These are phyloP conservation scores for Eledona agricola DNA, from an alignment of 2,888 invertebrate species.

Conservation along the genomic window DNA sequence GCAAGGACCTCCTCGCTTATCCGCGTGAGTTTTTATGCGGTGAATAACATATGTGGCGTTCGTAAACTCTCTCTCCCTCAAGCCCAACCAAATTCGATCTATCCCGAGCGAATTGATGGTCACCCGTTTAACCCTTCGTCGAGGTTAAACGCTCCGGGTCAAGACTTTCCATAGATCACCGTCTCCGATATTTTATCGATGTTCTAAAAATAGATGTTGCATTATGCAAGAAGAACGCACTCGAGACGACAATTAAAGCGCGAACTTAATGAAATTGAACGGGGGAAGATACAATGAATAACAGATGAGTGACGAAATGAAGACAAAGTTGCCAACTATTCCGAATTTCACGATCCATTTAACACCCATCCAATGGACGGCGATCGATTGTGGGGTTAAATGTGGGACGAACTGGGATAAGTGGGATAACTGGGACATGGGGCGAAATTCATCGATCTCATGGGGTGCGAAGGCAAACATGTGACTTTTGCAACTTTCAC, in stretches of 20 bases:
- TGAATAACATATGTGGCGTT: no score
- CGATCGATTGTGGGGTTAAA: no score
- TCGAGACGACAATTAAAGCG: constrained; percentile 21
- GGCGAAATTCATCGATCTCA: not conserved
- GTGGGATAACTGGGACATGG: constrained; percentile 2
- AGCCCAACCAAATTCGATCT: constrained; percentile 9
- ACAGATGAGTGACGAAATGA: constrained; percentile 59
- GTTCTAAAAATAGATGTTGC: constrained; percentile 14
- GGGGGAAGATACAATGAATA: constrained; percentile 58
- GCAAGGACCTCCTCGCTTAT: no score
- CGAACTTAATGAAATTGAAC: constrained; percentile 50
- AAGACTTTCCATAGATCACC: constrained; percentile 18
- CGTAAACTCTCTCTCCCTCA: not conserved
- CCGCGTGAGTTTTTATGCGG: no score
- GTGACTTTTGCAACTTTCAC: no score
- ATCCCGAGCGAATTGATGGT: constrained; percentile 23
- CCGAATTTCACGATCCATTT: constrained; percentile 53
- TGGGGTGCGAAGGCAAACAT: no score
- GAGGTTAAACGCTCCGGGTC: constrained; percentile 15
- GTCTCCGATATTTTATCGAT: constrained; percentile 5
- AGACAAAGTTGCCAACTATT: constrained; percentile 56
- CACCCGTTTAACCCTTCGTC: constrained; percentile 24
- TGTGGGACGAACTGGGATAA: no score
- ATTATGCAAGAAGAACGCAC: constrained; percentile 14
- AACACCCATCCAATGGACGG: constrained; percentile 41